Evolutionary conservation across 2,888 invertebrate species (phyloP).

Genomic region (Drosophila meridiana): DNA sequence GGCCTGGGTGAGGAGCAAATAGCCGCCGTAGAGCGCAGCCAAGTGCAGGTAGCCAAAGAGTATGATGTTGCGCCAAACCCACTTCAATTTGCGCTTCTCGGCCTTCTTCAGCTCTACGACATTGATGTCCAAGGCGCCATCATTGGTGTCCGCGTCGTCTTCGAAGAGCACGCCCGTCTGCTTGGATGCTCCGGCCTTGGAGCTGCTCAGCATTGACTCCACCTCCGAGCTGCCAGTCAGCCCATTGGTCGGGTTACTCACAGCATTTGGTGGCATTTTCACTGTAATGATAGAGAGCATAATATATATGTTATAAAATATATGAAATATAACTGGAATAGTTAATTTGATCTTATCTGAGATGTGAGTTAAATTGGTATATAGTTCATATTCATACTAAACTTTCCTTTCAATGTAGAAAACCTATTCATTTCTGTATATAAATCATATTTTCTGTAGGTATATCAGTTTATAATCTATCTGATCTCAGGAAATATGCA

Average conservation of each 20-base stretch:
- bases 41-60: slow-evolving; percentile 91
- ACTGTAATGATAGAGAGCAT: background rate
- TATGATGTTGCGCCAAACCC: slow-evolving; percentile 93
- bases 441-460: background rate
- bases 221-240: slow-evolving; percentile 9
- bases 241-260: slow-evolving; percentile 20
- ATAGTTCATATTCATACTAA: background rate
- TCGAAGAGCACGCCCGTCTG: slow-evolving; percentile 88
- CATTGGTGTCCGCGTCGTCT: slow-evolving; percentile 87
- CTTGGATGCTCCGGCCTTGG: slow-evolving; percentile 52
- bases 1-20: slow-evolving; percentile 90
- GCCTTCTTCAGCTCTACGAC: slow-evolving; percentile 86
- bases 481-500: background rate
- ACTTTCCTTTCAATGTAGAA: background rate
- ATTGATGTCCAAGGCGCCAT: slow-evolving; percentile 87
- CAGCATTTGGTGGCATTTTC: slow-evolving; percentile 78
- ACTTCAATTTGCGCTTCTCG: slow-evolving; percentile 86
- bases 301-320: background rate
- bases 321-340: background rate
- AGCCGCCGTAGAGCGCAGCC: slow-evolving; percentile 91
- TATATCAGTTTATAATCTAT: background rate
- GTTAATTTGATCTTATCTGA: background rate
- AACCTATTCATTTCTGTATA: background rate
- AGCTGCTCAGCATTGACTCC: slow-evolving; percentile 4
- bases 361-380: background rate